A percentile compares a stretch with the other conserved stretches of the same genome.
Conservation (phyloP, 2,888 invertebrate species). For the Melanophora roralis region DNA sequence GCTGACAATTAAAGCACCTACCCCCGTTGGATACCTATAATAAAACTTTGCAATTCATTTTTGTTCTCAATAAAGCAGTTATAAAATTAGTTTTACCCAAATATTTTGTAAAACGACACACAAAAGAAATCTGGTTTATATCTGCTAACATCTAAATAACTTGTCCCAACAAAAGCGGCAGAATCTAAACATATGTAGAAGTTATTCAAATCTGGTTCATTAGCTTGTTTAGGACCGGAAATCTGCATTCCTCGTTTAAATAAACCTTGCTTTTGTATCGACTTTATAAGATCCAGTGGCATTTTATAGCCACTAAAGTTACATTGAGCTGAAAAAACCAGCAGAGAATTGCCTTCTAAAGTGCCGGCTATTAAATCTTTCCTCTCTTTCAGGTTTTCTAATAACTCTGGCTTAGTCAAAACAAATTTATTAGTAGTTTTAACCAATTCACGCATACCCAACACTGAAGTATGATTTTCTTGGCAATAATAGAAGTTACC, state of each 20-base stretch:
- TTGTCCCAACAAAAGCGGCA: constrained; percentile 88
- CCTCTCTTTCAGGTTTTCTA: constrained; percentile 72
- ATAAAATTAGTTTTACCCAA: constrained; percentile 79
- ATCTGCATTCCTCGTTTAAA: constrained; percentile 71
- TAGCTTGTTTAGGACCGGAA: constrained; percentile 46
- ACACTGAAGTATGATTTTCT: constrained; percentile 96
- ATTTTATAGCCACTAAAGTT: constrained; percentile 97
- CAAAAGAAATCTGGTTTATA: constrained; percentile 92
- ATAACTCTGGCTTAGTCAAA: constrained; percentile 80
- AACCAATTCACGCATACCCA: constrained; percentile 93
- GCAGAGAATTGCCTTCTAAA: constrained; percentile 79
- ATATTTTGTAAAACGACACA: constrained; percentile 97
- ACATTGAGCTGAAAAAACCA: constrained; percentile 94
- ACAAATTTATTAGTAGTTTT: constrained; percentile 80
- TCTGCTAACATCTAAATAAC: constrained; percentile 84
- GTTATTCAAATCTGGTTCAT: constrained; percentile 75
- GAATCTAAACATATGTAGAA: constrained; percentile 90
- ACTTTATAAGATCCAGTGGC: constrained; percentile 84
- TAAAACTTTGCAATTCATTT: neutral
- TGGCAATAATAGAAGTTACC: constrained; percentile 88
- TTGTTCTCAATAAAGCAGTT: constrained; percentile 6
- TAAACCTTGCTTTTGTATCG: constrained; percentile 82
- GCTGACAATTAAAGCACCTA: constrained; percentile 90
- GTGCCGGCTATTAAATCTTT: neutral
- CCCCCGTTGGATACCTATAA: constrained; percentile 89